Evolutionary conservation across 2,113 vertebrate species (phyloP), one percentile per base, ranked within the genome.

Genomic region (Tylochromis polylepis): DNA sequence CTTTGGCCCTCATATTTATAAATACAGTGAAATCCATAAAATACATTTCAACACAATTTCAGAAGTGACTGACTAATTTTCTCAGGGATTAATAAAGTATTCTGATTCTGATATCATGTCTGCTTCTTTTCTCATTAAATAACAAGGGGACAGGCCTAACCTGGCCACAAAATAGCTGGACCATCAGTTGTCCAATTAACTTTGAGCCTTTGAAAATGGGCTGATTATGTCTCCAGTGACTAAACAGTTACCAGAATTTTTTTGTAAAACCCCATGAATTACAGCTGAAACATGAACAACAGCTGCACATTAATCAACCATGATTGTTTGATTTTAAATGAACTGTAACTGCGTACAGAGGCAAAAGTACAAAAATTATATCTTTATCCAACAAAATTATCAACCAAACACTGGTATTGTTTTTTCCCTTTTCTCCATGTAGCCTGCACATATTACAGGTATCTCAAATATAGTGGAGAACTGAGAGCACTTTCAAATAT

Each of bases 251-350:
- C 34, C 5, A 38, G 34, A 8, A 38, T 65, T 14, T 22, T 36
- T 65, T 65, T 0, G 60, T 14, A 24, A 67, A 67, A 24, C 7
- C n/a, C 6, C n/a, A 24, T 67, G 36, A 41, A 72, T 72, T 0
- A 18, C 14, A 27, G 8, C 41, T 72, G 22, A 72, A 72, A 72
- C 1, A 6, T 65, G 20, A 34, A 65, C 20, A 38, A 38, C 60
- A 46, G 46, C 38, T 27, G 38, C 67, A 72, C 24, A 27, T 46
- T 27, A 46, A 72, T 72, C 5, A 72, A 14, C 11, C 67, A 72
- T 7, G 38, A 24, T 15, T 72, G 38, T 46, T 72, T 27, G 11
- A 46, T 46, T 72, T 46, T 46, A 46, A 46, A 72, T 27, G 22
- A 43, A 72, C 9, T 72, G 67, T 27, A 46, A 27, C 22, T 16